Conservation (phyloP, 2,113 vertebrate genomes). For the Sigmodon hispidus region DNA sequence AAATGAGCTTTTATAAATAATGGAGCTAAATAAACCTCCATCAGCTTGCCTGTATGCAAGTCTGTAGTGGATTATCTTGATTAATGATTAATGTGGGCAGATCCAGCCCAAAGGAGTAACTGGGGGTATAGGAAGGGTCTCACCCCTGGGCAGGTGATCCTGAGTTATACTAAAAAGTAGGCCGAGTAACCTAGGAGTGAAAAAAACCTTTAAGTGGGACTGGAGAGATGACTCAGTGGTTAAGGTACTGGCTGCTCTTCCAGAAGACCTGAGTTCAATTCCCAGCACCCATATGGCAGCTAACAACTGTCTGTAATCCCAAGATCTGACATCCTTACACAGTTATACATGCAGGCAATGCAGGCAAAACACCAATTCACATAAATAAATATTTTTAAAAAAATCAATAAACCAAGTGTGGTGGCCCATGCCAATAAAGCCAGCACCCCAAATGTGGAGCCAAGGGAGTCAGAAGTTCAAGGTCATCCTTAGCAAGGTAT, state of each 20-base stretch:
- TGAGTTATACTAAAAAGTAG: not conserved
- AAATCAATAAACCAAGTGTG: not conserved
- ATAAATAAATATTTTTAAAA: not conserved
- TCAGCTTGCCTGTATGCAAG: not conserved
- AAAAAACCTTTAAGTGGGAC: too few relatives aligned
- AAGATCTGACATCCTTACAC: too few relatives aligned
- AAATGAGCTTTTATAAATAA: too few relatives aligned
- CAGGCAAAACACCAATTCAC: too few relatives aligned
- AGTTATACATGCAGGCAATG: too few relatives aligned
- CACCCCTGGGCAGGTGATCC: not conserved
- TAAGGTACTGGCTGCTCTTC: too few relatives aligned
- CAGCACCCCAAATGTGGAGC: not conserved
- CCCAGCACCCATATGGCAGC: too few relatives aligned
- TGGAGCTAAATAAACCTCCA: too few relatives aligned
- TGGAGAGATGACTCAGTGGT: too few relatives aligned
- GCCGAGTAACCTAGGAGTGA: not conserved
- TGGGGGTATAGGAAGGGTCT: too few relatives aligned
- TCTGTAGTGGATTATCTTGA: not conserved
- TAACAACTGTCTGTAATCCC: too few relatives aligned
- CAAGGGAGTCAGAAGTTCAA: not conserved
- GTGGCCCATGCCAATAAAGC: not conserved
- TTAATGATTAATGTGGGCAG: not conserved
- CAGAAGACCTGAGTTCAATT: too few relatives aligned
- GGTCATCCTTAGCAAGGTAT: not conserved
- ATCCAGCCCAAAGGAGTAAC: not conserved